These are phyloP conservation scores for Erannis defoliaria DNA, from an alignment of 2,888 invertebrate species.

Conservation along the genomic window DNA sequence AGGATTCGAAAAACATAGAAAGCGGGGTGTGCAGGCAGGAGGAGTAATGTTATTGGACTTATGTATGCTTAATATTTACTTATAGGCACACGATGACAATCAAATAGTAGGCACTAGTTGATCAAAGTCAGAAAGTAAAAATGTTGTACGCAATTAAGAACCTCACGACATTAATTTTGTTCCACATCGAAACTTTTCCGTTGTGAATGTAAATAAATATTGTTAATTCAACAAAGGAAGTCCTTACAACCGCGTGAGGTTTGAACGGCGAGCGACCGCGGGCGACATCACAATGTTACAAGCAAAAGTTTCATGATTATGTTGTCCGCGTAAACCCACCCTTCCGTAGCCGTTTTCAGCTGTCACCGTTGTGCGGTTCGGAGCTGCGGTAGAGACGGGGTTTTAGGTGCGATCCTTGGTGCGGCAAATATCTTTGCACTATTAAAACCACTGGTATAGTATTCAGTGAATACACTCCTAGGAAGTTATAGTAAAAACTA, in stretches of 20 bases:
- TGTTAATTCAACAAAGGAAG: conserved; percentile 10
- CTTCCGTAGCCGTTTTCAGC: conserved; percentile 6
- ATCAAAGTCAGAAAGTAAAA: background rate
- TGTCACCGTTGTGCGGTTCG: conserved; percentile 3
- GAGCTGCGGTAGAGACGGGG: conserved; percentile 2
- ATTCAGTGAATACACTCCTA: too few species aligned
- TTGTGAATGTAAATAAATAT: conserved; percentile 15
- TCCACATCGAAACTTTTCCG: background rate
- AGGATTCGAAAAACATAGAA: too few species aligned
- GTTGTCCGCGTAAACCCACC: conserved; percentile 7
- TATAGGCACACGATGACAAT: background rate
- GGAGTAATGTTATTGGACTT: too few species aligned
- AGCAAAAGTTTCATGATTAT: conserved; percentile 23
- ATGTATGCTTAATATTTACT: too few species aligned
- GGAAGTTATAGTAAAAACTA: too few species aligned
- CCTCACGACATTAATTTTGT: conserved; percentile 6
- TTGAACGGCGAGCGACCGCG: background rate
- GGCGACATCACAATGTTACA: conserved; percentile 4
- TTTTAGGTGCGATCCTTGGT: conserved; percentile 1
- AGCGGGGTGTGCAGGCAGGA: too few species aligned
- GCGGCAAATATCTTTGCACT: background rate
- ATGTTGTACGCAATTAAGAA: background rate
- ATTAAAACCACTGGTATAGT: background rate
- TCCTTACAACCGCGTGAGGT: conserved; percentile 7
- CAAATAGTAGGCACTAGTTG: background rate